phyloP scores from a whole-genome alignment of 2,888 invertebrate species.

The Papilio demoleus region DNA sequence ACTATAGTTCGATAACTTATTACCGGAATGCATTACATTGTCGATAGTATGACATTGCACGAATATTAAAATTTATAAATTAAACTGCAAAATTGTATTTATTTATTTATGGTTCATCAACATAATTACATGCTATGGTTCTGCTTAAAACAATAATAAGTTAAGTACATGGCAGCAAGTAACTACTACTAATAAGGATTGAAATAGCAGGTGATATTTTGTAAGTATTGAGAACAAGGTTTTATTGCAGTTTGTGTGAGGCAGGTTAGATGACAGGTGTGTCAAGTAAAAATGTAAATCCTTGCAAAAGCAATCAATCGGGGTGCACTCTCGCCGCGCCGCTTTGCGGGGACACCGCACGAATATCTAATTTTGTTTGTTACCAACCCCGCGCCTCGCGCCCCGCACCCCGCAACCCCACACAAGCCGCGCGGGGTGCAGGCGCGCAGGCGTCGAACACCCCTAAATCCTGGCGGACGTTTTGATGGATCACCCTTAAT shows the following conservation, averaged over 20 bases:
- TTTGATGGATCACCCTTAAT: constrained; percentile 84
- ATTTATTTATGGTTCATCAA: too few relatives aligned
- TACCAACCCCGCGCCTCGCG: constrained; percentile 53
- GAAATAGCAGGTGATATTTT: background rate
- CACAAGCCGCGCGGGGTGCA: constrained; percentile 48
- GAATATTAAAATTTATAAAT: background rate
- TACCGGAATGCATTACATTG: constrained; percentile 12
- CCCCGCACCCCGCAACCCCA: constrained; percentile 48
- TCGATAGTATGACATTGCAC: background rate
- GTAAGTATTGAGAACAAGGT: background rate
- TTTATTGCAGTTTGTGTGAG: too few relatives aligned
- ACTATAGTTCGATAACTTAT: constrained; percentile 37
- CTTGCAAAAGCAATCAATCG: constrained; percentile 76
- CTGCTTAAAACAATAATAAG: too few relatives aligned
- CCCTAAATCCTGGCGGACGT: constrained; percentile 82
- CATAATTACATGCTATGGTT: too few relatives aligned
- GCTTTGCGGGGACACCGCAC: constrained; percentile 79
- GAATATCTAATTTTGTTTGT: constrained; percentile 83
- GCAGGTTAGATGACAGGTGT: too few relatives aligned
- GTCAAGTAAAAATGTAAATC: constrained; percentile 53
- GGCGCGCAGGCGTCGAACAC: constrained; percentile 75
- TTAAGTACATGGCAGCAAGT: too few relatives aligned
- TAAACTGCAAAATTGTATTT: too few relatives aligned
- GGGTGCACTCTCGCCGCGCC: constrained; percentile 63
- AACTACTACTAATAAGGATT: background rate